Base-by-base conservation (phyloP, 2,113 vertebrate species). In the Galemys pyrenaicus region DNA sequence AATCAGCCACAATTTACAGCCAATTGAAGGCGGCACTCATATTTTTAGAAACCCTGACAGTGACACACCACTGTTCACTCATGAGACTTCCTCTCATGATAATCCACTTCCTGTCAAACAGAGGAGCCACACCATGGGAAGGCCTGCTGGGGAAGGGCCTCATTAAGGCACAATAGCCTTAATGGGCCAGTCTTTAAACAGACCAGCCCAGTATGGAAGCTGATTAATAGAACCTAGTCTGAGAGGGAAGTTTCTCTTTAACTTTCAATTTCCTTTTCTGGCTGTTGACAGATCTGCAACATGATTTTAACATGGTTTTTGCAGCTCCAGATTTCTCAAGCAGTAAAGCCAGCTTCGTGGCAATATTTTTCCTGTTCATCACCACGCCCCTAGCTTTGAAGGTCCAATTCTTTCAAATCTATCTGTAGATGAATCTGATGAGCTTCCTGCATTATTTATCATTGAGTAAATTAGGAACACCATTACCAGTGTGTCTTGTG, bases 381-480 rank as follows among this genome's bases (percentile, higher is more conserved):
- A 87, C 46, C 32, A 92, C 28, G 49, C 91, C 30, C 39, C 51
- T 49, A 81, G 79, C 54, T 92, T 65, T 80, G 46, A 70, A 71
- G 56, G 90, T 71, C 73, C 87, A 92, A 90, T 95, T 86, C 80
- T 92, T 89, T 94, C 60, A 81, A 65, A 93, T 92, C 30, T 87
- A 24, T 73, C 77, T 30, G 68, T 5, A 0, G 90, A 80, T 24
- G 17, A 65, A 79, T 75, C 58, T 92, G 89, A 95, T 73, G 67
- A 87, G 37, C 60, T 92, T 94, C 65, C 44, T 96, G 56, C 75
- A 87, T 97, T 96, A 96, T 95, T 97, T 96, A 96, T 96, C 70
- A 44, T 87, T 24, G 10, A 87, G 67, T 49, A 96, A 97, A 87
- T 95, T 89, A 94, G 71, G 64, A 94, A 88, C 96, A 44, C 44